These are phyloP conservation scores for Pterostichus madidus DNA, from an alignment of 2,888 invertebrate genomes.

Conservation along the genomic window DNA sequence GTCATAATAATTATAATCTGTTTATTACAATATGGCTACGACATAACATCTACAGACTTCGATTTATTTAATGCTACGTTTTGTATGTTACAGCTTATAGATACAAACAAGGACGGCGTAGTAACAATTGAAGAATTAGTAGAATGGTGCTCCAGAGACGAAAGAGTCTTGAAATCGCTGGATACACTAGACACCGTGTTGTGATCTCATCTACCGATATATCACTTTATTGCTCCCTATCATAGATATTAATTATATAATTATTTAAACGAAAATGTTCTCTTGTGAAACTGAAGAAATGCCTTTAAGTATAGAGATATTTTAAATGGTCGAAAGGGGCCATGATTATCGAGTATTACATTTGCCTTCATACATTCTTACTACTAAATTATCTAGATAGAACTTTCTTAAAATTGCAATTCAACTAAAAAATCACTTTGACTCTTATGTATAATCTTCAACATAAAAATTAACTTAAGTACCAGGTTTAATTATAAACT, in stretches of 20 bases:
- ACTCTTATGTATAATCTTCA: neutral
- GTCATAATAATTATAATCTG: too few species aligned
- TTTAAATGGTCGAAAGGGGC: slow-evolving; percentile 54
- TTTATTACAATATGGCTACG: too few species aligned
- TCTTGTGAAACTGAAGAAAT: slow-evolving; percentile 54
- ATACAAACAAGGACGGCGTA: slow-evolving; percentile 88
- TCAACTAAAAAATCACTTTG: slow-evolving; percentile 14
- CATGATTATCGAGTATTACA: slow-evolving; percentile 53
- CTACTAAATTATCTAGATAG: slow-evolving; percentile 15
- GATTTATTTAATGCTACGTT: too few species aligned
- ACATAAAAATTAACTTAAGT: neutral
- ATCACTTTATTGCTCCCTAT: slow-evolving; percentile 64
- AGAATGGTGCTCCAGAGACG: slow-evolving; percentile 88
- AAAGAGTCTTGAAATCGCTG: slow-evolving; percentile 84
- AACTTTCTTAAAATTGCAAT: slow-evolving; percentile 24
- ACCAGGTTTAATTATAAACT: slow-evolving; percentile 17
- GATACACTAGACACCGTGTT: slow-evolving; percentile 87
- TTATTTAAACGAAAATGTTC: slow-evolving; percentile 53
- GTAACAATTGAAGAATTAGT: slow-evolving; percentile 90
- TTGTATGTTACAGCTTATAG: slow-evolving; percentile 81
- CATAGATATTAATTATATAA: slow-evolving; percentile 45
- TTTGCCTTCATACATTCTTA: slow-evolving; percentile 59
- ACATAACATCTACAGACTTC: too few species aligned
- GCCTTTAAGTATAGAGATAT: slow-evolving; percentile 58
- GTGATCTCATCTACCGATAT: slow-evolving; percentile 78